Percentiles rank a stretch among this genome's conserved stretches.
These are phyloP conservation scores for Aphodius sticticus DNA, from an alignment of 2,888 invertebrate genomes.

Conservation along the genomic window DNA sequence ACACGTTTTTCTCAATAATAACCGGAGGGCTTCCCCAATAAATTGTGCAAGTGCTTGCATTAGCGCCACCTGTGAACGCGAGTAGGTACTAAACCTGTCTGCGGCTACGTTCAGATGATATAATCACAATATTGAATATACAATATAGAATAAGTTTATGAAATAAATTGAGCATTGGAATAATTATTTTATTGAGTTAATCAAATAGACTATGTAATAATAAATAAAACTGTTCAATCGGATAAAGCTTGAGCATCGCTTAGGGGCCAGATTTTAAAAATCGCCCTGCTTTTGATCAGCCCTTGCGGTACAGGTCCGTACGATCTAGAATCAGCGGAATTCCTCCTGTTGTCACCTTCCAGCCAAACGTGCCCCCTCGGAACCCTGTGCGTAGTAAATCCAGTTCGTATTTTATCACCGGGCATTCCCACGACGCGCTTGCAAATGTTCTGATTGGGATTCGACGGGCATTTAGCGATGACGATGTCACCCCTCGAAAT, in stretches of 20 bases:
- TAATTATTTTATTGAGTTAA: slow-evolving; percentile 12
- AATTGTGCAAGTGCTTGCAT: background rate
- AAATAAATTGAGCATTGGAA: too few relatives aligned
- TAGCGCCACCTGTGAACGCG: background rate
- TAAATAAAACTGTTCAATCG: slow-evolving; percentile 26
- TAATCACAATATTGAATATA: slow-evolving; percentile 10
- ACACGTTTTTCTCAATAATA: background rate
- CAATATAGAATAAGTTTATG: background rate
- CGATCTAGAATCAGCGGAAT: slow-evolving; percentile 86
- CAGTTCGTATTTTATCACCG: slow-evolving; percentile 72
- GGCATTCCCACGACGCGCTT: slow-evolving; percentile 82
- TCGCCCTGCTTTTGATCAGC: slow-evolving; percentile 80
- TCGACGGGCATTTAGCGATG: slow-evolving; percentile 81
- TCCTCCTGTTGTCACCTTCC: slow-evolving; percentile 86
- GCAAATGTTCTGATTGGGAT: slow-evolving; percentile 84
- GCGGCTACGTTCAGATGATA: background rate
- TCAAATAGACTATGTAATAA: background rate
- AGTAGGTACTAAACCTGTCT: background rate
- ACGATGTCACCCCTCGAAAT: slow-evolving; percentile 83
- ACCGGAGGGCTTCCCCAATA: background rate
- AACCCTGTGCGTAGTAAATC: slow-evolving; percentile 65
- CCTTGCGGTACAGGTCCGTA: slow-evolving; percentile 92
- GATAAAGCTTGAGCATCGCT: slow-evolving; percentile 53
- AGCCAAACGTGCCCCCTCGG: slow-evolving; percentile 91
- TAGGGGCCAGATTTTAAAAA: slow-evolving; percentile 83